Conservation (phyloP, 2,797 vertebrate species). For the Sylvia borin region DNA sequence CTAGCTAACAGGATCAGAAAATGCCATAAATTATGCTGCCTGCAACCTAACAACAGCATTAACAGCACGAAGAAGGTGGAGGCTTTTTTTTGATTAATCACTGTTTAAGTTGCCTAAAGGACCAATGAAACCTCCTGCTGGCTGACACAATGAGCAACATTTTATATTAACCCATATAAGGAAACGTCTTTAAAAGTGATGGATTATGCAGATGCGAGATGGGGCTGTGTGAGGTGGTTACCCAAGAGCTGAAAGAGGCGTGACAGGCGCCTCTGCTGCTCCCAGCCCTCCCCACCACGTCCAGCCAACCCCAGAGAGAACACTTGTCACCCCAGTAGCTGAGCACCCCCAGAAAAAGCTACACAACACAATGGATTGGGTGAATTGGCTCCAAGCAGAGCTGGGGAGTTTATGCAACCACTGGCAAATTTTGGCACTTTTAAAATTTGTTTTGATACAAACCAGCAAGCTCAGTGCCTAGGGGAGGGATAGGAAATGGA, state of each 20-base stretch:
- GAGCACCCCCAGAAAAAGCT: background rate
- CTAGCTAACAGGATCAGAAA: slow-evolving; percentile 70
- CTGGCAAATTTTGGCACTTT: fast-evolving
- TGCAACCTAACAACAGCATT: slow-evolving; percentile 65
- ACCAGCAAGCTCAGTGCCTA: background rate
- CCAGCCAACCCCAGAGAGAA: background rate
- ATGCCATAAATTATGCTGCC: slow-evolving; percentile 67
- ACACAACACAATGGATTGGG: background rate
- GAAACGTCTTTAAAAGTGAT: slow-evolving; percentile 58
- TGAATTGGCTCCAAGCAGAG: background rate
- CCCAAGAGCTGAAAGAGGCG: background rate
- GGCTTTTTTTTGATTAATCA: slow-evolving; percentile 69
- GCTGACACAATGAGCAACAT: slow-evolving; percentile 65
- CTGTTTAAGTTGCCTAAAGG: slow-evolving; percentile 75
- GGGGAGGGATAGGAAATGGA: background rate
- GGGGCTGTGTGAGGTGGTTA: slow-evolving; percentile 20
- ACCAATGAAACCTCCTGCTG: slow-evolving; percentile 70
- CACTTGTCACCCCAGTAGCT: background rate
- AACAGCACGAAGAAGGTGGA: slow-evolving; percentile 62
- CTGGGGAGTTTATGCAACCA: background rate
- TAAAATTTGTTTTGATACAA: background rate
- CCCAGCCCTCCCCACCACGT: background rate
- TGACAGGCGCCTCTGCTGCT: background rate
- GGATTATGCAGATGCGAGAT: slow-evolving; percentile 33
- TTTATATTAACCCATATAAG: slow-evolving; percentile 66